Base-by-base conservation (phyloP, 2,113 vertebrate species). In the Misgurnus anguillicaudatus region DNA sequence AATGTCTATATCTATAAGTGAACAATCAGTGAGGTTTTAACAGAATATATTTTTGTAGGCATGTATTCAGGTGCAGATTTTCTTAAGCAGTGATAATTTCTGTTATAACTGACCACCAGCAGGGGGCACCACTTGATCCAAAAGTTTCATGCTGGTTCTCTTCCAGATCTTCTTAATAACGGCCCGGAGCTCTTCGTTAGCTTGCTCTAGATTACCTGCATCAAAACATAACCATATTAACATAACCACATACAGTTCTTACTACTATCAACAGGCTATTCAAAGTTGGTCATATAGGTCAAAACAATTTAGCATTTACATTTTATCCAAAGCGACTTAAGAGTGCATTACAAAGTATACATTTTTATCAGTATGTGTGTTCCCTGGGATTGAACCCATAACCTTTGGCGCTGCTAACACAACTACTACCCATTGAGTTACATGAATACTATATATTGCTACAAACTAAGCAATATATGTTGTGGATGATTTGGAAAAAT, bases 131-230 rank as follows among this genome's bases (percentile, higher is more conserved):
- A 99, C 95, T 97, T 99, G 98, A 86, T 99, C 98, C 75, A 99
- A 93, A 3, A 99, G 92, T 73, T 99, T 99, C 97, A 99, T 99
- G 89, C 96, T 98, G 0, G 98, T 99, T 89, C 97, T 94, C 89
- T 99, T 99, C 97, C 97, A 99, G 83, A 99, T 99, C 91, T 99
- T 99, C 93, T 99, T 99, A 82, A 99, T 99, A 80, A 99, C 96
- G 0, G 97, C 97, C 84, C 98, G 91, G 62, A 99, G 95, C 84
- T 99, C 97, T 89, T 99, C 98, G 42, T 99, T 99, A 84, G 97
- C 96, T 91, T 99, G 97, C 82, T 99, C 98, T 65, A 99, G 91
- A 87, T 99, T 99, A 66, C 98, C 98, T 99, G 58, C 13, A 51
- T 13, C 69, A 24, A 70, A 80, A 78, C 42, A 83, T 10, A 72